Conservation (phyloP, 2,888 invertebrate genomes). For the Mimachlamys varia region DNA sequence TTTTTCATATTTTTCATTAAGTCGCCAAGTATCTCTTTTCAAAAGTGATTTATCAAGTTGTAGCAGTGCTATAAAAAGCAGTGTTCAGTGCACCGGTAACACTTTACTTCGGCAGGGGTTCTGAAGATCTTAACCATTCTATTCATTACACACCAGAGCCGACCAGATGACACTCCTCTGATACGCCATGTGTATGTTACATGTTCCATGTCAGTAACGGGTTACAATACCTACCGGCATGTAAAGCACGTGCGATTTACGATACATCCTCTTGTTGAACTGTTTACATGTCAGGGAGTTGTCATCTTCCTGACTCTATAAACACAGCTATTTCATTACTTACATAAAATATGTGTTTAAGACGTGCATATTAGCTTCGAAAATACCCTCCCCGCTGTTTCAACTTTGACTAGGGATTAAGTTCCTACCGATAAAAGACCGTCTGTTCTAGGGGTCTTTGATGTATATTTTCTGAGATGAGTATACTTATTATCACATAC, state of each 20-base stretch:
- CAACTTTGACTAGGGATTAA: not conserved
- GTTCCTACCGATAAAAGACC: not conserved
- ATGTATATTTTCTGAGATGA: not conserved
- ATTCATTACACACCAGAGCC: not conserved
- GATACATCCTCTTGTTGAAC: not conserved
- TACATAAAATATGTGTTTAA: not conserved
- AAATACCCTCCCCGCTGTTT: not conserved
- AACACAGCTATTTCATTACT: not conserved
- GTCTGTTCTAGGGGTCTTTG: not conserved
- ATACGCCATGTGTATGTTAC: not conserved
- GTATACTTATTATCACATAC: not conserved
- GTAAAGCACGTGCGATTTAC: not conserved
- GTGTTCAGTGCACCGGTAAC: no score
- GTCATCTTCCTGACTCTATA: not conserved
- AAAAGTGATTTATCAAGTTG: no score
- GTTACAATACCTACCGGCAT: not conserved
- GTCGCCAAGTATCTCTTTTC: no score
- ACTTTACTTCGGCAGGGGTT: no score
- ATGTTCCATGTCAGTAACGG: not conserved
- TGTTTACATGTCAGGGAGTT: not conserved
- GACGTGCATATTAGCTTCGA: not conserved
- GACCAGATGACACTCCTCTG: not conserved
- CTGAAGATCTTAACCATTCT: no score
- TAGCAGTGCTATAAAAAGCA: no score
- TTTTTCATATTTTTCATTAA: no score